A percentile compares a stretch with the other conserved stretches of the same genome.
Conservation (phyloP, 2,113 vertebrate species). For the Suricata suricatta region DNA sequence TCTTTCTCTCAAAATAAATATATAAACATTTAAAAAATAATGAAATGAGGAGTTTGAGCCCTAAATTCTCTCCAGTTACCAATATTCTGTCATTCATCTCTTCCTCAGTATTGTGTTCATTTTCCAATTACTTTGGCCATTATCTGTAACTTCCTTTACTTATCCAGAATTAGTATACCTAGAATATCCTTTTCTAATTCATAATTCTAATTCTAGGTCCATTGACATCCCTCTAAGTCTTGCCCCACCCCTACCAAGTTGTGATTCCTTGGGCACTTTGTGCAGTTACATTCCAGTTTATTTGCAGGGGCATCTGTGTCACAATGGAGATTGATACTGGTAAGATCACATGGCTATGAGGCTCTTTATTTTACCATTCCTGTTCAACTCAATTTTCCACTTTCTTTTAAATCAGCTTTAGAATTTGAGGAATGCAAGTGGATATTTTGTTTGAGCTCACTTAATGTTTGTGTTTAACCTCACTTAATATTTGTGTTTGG, state of each 20-base stretch:
- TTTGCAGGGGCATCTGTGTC: background rate
- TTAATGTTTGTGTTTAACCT: constrained; percentile 1
- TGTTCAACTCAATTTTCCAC: background rate
- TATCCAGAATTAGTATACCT: background rate
- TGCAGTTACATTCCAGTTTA: background rate
- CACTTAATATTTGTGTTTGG: constrained; percentile 3
- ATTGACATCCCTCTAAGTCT: background rate
- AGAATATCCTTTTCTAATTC: background rate
- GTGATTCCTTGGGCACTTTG: background rate
- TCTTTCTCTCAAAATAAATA: no score
- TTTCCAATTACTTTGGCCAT: background rate
- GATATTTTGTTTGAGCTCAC: background rate
- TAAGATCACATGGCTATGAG: no score
- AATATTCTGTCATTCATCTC: background rate
- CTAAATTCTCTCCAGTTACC: background rate
- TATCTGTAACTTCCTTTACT: background rate
- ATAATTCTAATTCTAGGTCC: background rate
- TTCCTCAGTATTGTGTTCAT: background rate
- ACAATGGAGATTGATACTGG: background rate
- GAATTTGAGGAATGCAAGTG: background rate
- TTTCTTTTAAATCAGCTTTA: constrained; percentile 34
- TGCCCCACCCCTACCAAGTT: background rate
- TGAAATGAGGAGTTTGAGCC: background rate
- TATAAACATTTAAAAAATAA: no score
- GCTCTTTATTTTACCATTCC: background rate